These are phyloP conservation scores for Dolichopus griseipennis DNA, from an alignment of 2,888 invertebrate genomes.

Conservation along the genomic window DNA sequence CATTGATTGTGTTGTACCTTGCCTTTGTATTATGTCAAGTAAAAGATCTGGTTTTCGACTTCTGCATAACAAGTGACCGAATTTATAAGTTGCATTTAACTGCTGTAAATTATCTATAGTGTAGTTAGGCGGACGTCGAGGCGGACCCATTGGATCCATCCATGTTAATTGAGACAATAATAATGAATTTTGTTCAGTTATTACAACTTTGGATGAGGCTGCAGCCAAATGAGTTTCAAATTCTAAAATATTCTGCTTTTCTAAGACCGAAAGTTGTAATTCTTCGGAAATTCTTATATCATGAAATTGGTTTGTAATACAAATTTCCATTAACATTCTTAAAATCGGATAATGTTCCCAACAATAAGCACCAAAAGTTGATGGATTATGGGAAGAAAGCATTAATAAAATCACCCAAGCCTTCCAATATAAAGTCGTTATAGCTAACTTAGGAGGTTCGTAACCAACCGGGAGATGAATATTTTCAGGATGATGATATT, in stretches of 20 bases:
- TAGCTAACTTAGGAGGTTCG: constrained; percentile 76
- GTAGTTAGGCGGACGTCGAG: constrained; percentile 68
- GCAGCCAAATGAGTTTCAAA: constrained; percentile 90
- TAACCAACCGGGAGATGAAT: constrained; percentile 77
- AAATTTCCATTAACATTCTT: constrained; percentile 87
- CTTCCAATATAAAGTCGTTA: constrained; percentile 91
- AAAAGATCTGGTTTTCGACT: constrained; percentile 86
- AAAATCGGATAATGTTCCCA: constrained; percentile 89
- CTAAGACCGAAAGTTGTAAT: constrained; percentile 58
- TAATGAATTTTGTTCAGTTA: constrained; percentile 82
- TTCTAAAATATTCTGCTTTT: constrained; percentile 71
- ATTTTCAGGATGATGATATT: constrained; percentile 88
- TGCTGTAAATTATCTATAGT: constrained; percentile 72
- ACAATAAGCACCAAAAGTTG: constrained; percentile 72
- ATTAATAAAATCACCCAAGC: constrained; percentile 82
- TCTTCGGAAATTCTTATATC: constrained; percentile 57
- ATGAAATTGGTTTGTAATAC: constrained; percentile 70
- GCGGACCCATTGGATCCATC: constrained; percentile 75
- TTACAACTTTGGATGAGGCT: constrained; percentile 74
- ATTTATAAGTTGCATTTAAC: constrained; percentile 66
- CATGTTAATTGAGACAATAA: constrained; percentile 76
- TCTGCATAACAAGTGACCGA: constrained; percentile 82
- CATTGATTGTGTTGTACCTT: constrained; percentile 86
- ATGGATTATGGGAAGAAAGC: constrained; percentile 86
- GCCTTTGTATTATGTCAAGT: constrained; percentile 82